Percentiles rank a stretch among this genome's conserved stretches.
These are phyloP conservation scores for Drosophila maculinotata DNA, from an alignment of 2,888 invertebrate genomes.

Conservation along the genomic window DNA sequence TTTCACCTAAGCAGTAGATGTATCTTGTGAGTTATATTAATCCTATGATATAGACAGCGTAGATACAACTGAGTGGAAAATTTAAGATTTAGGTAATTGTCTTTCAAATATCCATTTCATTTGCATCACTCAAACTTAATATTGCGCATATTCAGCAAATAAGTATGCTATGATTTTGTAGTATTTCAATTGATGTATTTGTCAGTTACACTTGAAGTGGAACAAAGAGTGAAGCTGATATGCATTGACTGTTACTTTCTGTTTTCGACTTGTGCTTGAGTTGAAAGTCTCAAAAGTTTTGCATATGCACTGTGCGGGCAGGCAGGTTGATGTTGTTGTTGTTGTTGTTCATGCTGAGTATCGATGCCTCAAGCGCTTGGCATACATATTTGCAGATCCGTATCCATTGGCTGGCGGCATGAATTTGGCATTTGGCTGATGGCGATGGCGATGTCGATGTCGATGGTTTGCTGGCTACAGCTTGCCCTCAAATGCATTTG, in stretches of 20 bases:
- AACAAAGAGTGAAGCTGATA: constrained; percentile 1
- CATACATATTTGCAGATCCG: constrained; percentile 23
- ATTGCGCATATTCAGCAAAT: too few species aligned
- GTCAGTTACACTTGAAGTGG: not conserved
- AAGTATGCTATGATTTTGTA: not conserved
- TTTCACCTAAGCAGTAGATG: not conserved
- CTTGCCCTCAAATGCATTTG: constrained; percentile 54
- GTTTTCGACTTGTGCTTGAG: constrained; percentile 10
- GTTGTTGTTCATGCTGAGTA: constrained; percentile 12
- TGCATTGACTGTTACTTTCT: not conserved
- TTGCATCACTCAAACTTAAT: too few species aligned
- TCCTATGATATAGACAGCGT: too few species aligned
- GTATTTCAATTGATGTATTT: constrained; percentile 3
- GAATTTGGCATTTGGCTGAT: constrained; percentile 37
- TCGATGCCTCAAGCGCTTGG: constrained; percentile 21
- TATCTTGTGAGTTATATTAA: not conserved
- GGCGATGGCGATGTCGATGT: constrained; percentile 1
- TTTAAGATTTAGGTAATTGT: too few species aligned
- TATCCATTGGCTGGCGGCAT: constrained; percentile 41
- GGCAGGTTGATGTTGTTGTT: not conserved
- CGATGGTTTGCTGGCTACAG: constrained; percentile 27
- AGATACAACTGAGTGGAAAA: too few species aligned
- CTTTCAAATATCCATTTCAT: too few species aligned
- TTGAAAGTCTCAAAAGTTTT: constrained; percentile 17
- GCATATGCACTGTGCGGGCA: constrained; percentile 17